Conservation (phyloP, 2,797 vertebrate species). For the Chelidonichthys spinosus region DNA sequence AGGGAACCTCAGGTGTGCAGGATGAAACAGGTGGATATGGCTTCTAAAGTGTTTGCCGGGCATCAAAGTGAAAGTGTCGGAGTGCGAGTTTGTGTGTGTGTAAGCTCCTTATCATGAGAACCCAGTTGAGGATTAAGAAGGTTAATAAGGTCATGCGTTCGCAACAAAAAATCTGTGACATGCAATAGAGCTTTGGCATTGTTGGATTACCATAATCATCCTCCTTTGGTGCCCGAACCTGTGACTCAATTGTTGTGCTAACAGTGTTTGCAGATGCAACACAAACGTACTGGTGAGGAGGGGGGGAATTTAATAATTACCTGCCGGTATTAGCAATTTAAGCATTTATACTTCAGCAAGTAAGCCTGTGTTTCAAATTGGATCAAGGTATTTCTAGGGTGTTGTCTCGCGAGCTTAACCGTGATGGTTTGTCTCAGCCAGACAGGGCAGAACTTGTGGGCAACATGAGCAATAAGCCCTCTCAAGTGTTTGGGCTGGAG, state of each 20-base stretch:
- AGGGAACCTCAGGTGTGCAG: constrained; percentile 66
- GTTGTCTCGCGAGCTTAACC: constrained; percentile 56
- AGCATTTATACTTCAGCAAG: constrained; percentile 65
- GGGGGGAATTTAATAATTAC: constrained; percentile 72
- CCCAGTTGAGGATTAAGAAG: constrained; percentile 78
- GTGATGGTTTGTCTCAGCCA: constrained; percentile 61
- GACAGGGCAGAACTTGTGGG: constrained; percentile 59
- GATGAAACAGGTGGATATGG: constrained; percentile 69
- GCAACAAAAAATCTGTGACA: constrained; percentile 71
- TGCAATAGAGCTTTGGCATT: constrained; percentile 71
- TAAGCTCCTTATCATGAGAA: constrained; percentile 79
- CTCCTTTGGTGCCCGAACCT: constrained; percentile 69
- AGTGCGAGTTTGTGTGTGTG: constrained; percentile 46
- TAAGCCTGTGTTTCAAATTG: constrained; percentile 75
- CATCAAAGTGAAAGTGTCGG: constrained; percentile 67
- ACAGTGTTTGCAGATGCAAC: constrained; percentile 56
- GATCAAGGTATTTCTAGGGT: constrained; percentile 70
- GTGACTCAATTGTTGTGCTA: constrained; percentile 72
- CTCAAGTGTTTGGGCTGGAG: constrained; percentile 72
- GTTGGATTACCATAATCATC: constrained; percentile 80
- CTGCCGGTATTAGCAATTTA: constrained; percentile 73
- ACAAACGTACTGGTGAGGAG: constrained; percentile 62
- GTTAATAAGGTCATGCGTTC: constrained; percentile 83
- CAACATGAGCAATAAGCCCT: constrained; percentile 71
- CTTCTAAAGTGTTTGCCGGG: constrained; percentile 63